Conservation (phyloP, 2,888 invertebrate species). For the Pristionchus arcanus region DNA sequence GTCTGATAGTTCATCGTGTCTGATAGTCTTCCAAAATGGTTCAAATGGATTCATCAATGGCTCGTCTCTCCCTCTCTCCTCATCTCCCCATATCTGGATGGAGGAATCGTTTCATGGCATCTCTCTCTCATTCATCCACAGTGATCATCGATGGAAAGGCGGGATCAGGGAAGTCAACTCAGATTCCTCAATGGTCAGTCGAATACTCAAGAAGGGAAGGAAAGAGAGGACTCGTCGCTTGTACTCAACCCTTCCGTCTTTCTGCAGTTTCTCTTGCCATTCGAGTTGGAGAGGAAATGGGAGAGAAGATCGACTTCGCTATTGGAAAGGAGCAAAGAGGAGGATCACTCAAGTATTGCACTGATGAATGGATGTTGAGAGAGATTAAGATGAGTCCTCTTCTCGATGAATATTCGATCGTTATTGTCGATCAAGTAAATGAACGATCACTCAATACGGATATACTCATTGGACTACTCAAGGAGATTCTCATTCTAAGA, state of each 20-base stretch:
- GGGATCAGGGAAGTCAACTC: background rate
- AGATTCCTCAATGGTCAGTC: conserved; percentile 33
- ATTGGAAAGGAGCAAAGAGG: background rate
- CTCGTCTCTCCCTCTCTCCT: conserved; percentile 1
- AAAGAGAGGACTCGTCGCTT: background rate
- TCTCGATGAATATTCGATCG: background rate
- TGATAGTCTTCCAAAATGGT: background rate
- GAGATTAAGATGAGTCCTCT: background rate
- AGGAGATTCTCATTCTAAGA: background rate
- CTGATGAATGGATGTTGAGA: background rate
- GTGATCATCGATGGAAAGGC: background rate
- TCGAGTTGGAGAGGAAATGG: conserved; percentile 17
- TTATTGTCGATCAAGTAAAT: background rate
- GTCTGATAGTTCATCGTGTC: background rate
- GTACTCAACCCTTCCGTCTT: background rate
- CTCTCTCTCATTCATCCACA: background rate
- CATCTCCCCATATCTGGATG: background rate
- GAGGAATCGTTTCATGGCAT: background rate
- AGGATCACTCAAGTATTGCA: background rate
- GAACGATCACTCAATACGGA: background rate
- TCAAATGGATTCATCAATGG: background rate
- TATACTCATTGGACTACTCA: background rate
- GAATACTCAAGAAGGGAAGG: background rate
- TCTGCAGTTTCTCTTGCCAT: background rate
- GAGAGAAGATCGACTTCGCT: background rate